Percentiles rank a stretch among this genome's conserved stretches.
These are phyloP conservation scores for Whitmania pigra DNA, from an alignment of 1,140 invertebrate species.

Conservation along the genomic window DNA sequence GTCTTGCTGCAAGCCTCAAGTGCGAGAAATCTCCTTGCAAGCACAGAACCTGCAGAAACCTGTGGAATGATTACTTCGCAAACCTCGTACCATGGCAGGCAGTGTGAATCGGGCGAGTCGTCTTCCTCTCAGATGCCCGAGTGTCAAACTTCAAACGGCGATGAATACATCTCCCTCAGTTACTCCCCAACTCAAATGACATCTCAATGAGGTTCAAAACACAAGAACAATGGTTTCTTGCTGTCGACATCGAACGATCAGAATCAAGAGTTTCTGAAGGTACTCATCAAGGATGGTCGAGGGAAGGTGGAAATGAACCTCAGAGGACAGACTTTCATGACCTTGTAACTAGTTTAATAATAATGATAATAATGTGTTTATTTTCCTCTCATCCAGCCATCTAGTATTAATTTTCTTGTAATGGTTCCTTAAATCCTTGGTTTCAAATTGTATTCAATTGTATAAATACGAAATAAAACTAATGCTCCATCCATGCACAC, in stretches of 20 bases:
- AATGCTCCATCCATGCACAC: too few species aligned
- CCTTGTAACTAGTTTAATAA: neutral
- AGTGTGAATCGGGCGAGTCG: slow-evolving; percentile 31
- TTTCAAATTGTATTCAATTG: too few species aligned
- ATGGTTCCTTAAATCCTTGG: too few species aligned
- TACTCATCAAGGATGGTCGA: slow-evolving; percentile 29
- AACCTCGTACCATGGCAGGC: slow-evolving; percentile 29
- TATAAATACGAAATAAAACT: too few species aligned
- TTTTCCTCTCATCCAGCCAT: too few species aligned
- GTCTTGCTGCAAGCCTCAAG: slow-evolving; percentile 26
- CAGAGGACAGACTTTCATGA: slow-evolving; percentile 25
- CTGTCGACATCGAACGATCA: slow-evolving; percentile 30
- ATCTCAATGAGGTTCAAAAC: slow-evolving; percentile 36
- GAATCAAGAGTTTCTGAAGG: slow-evolving; percentile 28
- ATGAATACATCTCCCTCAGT: slow-evolving; percentile 19
- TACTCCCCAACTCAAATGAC: slow-evolving; percentile 28
- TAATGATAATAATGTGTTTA: too few species aligned
- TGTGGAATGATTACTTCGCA: slow-evolving; percentile 29
- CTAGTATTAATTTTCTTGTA: too few species aligned
- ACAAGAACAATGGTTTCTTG: slow-evolving; percentile 29
- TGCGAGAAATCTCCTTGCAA: slow-evolving; percentile 25
- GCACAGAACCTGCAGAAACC: slow-evolving; percentile 30
- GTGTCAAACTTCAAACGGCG: slow-evolving; percentile 32
- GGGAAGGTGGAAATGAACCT: slow-evolving; percentile 32
- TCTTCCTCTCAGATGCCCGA: slow-evolving; percentile 29